phyloP scores from a whole-genome alignment of 2,797 vertebrate genomes.

The Benthosema pterotum region DNA sequence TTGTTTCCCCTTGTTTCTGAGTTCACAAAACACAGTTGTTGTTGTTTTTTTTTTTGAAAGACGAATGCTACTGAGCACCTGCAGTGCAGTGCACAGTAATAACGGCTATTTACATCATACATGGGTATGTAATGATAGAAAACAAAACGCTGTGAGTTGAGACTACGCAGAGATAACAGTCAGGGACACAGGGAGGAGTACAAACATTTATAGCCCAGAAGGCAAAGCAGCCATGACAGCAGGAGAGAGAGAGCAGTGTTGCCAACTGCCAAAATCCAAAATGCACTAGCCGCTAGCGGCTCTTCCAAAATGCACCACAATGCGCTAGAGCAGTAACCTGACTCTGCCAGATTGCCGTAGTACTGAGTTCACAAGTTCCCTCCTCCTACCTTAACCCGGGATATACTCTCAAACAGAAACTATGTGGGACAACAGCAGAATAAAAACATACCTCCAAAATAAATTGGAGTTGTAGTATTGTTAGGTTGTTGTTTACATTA shows the following conservation, averaged over 20 bases:
- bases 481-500: no score
- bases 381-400: no score
- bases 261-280: no score
- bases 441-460: no score
- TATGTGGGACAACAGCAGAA: no score
- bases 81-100: conserved; percentile 29
- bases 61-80: conserved; percentile 33
- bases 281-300: no score
- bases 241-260: conserved; percentile 56
- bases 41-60: conserved; percentile 9
- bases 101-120: conserved; percentile 45
- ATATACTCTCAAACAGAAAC: no score
- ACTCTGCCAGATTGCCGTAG: no score
- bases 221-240: conserved; percentile 47
- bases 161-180: conserved; percentile 61
- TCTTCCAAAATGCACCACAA: no score
- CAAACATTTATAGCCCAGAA: conserved; percentile 49
- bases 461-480: no score
- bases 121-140: conserved; percentile 40
- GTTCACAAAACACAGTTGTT: conserved; percentile 47
- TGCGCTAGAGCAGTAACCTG: no score
- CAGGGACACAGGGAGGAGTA: conserved; percentile 34
- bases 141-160: conserved; percentile 40
- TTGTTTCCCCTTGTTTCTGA: conserved; percentile 35
- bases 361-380: no score